These are phyloP conservation scores for Aurelia sp. DNA, from an alignment of 30 jellyfish, hydroid and myxozoan species.

Conservation along the genomic window DNA sequence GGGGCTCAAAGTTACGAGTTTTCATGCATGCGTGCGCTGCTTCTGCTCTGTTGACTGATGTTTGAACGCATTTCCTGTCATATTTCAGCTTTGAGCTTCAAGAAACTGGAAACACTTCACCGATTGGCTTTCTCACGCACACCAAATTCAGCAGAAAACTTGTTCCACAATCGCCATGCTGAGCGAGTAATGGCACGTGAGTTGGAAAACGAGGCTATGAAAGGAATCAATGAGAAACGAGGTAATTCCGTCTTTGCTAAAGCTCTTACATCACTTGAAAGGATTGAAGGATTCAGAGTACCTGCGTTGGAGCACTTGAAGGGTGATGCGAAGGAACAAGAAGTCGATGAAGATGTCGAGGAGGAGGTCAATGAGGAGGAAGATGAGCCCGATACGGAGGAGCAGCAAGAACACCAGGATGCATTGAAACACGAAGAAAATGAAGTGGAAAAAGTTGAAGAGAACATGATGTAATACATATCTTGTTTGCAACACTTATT, in stretches of 20 bases:
- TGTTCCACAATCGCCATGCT: slow-evolving; percentile 3
- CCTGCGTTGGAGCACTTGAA: not conserved
- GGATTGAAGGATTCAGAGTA: slow-evolving; percentile 20
- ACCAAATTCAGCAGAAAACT: slow-evolving; percentile 13
- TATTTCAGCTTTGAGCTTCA: slow-evolving; percentile 6
- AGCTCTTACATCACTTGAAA: slow-evolving; percentile 14
- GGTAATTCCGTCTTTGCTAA: slow-evolving; percentile 11
- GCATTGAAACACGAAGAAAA: no score
- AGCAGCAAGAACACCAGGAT: no score
- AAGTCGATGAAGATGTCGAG: not conserved
- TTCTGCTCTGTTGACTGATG: no score
- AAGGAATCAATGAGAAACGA: slow-evolving; percentile 8
- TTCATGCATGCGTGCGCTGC: no score
- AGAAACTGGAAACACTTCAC: not conserved
- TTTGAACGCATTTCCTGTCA: not conserved
- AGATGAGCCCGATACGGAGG: no score
- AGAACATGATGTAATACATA: no score
- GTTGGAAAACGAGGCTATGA: slow-evolving; percentile 41
- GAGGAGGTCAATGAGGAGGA: no score
- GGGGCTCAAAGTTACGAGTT: no score
- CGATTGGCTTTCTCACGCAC: slow-evolving; percentile 33
- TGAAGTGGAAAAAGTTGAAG: no score
- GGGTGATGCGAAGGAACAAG: slow-evolving; percentile 26
- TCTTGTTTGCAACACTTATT: no score
- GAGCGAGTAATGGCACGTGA: slow-evolving; percentile 21